Conservation (phyloP, 2,888 invertebrate genomes). For the Cantharis flavilabris region DNA sequence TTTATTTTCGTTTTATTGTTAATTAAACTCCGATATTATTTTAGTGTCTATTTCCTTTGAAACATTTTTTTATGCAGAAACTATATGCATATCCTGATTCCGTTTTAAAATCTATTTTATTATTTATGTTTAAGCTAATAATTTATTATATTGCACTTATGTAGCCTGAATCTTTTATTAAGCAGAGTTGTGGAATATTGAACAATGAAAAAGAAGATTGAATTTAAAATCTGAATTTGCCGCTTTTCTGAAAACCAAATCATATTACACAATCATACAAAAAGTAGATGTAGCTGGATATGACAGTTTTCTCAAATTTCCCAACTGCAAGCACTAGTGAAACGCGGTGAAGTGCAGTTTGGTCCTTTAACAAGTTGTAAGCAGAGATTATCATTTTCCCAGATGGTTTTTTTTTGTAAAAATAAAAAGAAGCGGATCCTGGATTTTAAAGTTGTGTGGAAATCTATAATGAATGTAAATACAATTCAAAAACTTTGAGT, state of each 20-base stretch:
- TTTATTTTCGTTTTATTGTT: background rate
- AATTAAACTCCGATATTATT: background rate
- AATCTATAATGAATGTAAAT: background rate
- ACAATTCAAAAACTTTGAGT: slow-evolving; percentile 18
- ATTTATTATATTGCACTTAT: background rate
- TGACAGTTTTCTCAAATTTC: slow-evolving; percentile 22
- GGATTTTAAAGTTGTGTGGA: background rate
- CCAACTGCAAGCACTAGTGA: background rate
- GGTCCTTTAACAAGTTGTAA: background rate
- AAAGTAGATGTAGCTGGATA: slow-evolving; percentile 25
- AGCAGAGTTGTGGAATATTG: slow-evolving; percentile 8
- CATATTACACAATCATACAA: slow-evolving; percentile 27
- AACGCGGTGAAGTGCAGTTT: slow-evolving; percentile 11
- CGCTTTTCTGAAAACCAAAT: slow-evolving; percentile 23
- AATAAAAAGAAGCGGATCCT: background rate
- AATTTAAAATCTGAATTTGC: slow-evolving; percentile 28
- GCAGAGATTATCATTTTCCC: background rate
- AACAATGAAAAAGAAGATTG: slow-evolving; percentile 23
- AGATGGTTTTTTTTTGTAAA: background rate
- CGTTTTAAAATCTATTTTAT: background rate
- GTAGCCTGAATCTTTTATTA: background rate
- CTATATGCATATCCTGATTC: background rate
- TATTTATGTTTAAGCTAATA: background rate
- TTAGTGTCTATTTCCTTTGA: background rate
- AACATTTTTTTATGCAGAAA: background rate